Conservation (phyloP, 2,113 vertebrate species). For the Phainopepla nitens region DNA sequence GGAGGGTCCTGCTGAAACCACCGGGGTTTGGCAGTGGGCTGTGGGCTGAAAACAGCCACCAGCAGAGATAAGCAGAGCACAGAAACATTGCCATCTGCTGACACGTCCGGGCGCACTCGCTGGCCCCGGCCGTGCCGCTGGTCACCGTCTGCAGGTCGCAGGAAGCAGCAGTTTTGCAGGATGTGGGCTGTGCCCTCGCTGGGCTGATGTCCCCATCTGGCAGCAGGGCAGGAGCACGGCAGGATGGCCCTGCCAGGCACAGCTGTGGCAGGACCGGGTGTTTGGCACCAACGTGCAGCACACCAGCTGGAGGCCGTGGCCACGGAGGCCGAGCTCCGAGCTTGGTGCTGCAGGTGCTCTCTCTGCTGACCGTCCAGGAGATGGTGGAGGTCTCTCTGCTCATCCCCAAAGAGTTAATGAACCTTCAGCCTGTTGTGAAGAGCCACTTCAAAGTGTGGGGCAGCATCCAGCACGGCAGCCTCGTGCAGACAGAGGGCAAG, state of each 20-base stretch:
- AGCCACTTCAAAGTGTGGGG: background rate
- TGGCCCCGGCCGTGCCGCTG: background rate
- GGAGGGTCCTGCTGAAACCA: background rate
- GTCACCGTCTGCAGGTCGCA: background rate
- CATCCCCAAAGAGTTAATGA: background rate
- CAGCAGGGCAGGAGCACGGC: background rate
- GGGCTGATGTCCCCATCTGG: rapidly evolving
- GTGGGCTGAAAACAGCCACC: background rate
- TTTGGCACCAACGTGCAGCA: rapidly evolving
- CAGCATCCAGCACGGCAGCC: background rate
- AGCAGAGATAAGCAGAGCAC: background rate
- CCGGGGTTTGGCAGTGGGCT: rapidly evolving
- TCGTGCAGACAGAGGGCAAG: background rate
- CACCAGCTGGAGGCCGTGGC: rapidly evolving
- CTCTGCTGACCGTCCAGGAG: background rate
- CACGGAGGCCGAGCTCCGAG: rapidly evolving
- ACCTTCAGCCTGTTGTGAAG: background rate
- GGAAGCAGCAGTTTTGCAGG: background rate
- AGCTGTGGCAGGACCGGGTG: background rate
- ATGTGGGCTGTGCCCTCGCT: rapidly evolving
- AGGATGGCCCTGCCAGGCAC: background rate
- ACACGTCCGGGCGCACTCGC: background rate
- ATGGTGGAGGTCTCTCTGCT: background rate
- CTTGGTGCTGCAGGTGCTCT: rapidly evolving
- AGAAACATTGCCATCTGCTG: constrained; percentile 69